Evolutionary conservation across 2,113 vertebrate species (phyloP).

Genomic region (Haemorhous mexicanus): DNA sequence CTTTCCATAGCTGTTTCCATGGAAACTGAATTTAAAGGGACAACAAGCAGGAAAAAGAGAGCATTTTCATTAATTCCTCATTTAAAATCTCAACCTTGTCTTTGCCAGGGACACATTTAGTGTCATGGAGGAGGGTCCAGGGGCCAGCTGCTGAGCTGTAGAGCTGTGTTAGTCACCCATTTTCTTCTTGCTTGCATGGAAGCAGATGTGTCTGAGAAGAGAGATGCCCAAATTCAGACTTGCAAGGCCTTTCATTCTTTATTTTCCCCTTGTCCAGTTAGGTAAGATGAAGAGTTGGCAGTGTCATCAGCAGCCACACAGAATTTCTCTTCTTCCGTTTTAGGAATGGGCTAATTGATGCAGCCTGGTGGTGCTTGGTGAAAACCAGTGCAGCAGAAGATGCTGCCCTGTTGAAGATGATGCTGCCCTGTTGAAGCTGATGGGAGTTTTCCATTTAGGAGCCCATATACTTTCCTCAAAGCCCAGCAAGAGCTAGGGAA

Average conservation of each 20-base stretch:
- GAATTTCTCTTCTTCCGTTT: not conserved
- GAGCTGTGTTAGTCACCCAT: not conserved
- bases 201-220: not conserved
- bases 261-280: accelerated
- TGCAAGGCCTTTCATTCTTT: not conserved
- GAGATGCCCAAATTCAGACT: not conserved
- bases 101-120: constrained; percentile 5
- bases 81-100: constrained; percentile 22
- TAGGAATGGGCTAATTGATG: accelerated
- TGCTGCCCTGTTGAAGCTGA: not conserved
- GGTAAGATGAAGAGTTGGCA: not conserved
- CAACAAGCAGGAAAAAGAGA: not conserved
- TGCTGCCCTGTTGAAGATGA: not conserved
- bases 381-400: not conserved
- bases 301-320: accelerated
- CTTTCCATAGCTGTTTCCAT: constrained; percentile 28
- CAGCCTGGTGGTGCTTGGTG: not conserved
- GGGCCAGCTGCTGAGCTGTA: not conserved
- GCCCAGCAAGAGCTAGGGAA: not conserved
- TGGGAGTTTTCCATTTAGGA: not conserved
- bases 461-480: not conserved
- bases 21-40: constrained; percentile 46
- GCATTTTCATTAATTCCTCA: constrained; percentile 39
- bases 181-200: not conserved
- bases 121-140: not conserved